A percentile compares a stretch with the other conserved stretches of the same genome.
Evolutionary conservation across 2,797 vertebrate genomes (phyloP).

Genomic region (Pagetopsis macropterus): DNA sequence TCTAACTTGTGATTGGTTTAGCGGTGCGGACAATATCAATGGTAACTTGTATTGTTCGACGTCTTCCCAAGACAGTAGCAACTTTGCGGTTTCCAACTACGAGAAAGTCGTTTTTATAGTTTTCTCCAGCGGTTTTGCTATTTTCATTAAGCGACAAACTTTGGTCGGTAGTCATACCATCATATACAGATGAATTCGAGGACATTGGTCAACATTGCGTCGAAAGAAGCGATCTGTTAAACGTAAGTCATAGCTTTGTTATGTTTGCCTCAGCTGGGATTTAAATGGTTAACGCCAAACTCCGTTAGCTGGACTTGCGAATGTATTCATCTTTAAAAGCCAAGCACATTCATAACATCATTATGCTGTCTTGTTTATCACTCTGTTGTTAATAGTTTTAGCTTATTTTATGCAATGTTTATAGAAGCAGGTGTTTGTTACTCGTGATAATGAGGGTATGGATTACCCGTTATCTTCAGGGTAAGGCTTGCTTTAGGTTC

Average conservation of each 20-base stretch:
- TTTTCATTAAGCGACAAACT: background rate
- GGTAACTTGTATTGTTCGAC: constrained; percentile 67
- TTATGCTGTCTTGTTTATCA: too few relatives aligned
- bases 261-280: constrained; percentile 53
- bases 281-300: constrained; percentile 69
- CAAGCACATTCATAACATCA: background rate
- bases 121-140: background rate
- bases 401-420: background rate
- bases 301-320: constrained; percentile 61
- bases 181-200: background rate
- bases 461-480: constrained; percentile 20
- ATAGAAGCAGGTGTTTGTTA: constrained; percentile 16
- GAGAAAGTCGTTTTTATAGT: constrained; percentile 3
- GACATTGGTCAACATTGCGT: background rate
- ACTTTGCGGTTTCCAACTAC: constrained; percentile 52
- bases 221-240: constrained; percentile 26
- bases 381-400: background rate
- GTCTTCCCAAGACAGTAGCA: constrained; percentile 31
- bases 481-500: constrained; percentile 15
- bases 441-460: background rate
- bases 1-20: constrained; percentile 66
- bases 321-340: constrained; percentile 23
- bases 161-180: too few relatives aligned
- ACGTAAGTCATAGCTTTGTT: constrained; percentile 32
- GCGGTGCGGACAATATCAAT: constrained; percentile 48